Percentiles rank a stretch among this genome's conserved stretches.
These are phyloP conservation scores for human (Homo sapiens) DNA, from an alignment of 2,113 vertebrate genomes.

Conservation along the genomic window DNA sequence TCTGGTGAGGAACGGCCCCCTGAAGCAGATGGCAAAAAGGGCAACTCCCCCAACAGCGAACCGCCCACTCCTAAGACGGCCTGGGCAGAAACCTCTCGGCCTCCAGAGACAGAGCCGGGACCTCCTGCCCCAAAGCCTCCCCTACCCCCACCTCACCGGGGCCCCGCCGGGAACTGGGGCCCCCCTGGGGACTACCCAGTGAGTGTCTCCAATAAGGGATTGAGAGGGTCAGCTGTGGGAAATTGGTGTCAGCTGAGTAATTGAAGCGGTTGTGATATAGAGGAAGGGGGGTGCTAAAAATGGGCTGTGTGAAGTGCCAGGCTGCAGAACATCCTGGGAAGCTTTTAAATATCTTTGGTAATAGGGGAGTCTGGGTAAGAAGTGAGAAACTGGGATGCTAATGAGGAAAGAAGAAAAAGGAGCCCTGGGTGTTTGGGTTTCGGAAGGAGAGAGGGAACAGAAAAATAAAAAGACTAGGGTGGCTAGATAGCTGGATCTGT, in stretches of 20 bases:
- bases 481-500: not conserved
- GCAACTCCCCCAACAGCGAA: constrained; percentile 83
- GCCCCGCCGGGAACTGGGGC: constrained; percentile 83
- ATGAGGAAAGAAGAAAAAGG: not conserved
- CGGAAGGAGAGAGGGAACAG: not conserved
- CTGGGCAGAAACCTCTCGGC: constrained; percentile 87
- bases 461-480: not conserved
- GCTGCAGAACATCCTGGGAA: not conserved
- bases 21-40: constrained; percentile 79
- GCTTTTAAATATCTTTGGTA: not conserved
- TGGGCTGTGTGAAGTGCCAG: not conserved
- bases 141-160: constrained; percentile 80
- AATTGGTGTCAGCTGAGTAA: not conserved
- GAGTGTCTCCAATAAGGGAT: constrained; percentile 55
- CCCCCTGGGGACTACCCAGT: constrained; percentile 88
- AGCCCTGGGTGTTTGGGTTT: not conserved
- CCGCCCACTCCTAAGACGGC: constrained; percentile 88
- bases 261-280: not conserved
- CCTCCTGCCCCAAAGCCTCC: constrained; percentile 73
- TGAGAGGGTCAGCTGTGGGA: constrained; percentile 10
- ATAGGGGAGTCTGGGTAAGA: not conserved
- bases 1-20: constrained; percentile 76
- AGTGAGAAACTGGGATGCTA: not conserved
- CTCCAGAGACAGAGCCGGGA: constrained; percentile 71
- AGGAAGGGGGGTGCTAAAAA: not conserved